These are phyloP conservation scores for Pocota personata DNA, from an alignment of 2,888 invertebrate genomes.

Conservation along the genomic window DNA sequence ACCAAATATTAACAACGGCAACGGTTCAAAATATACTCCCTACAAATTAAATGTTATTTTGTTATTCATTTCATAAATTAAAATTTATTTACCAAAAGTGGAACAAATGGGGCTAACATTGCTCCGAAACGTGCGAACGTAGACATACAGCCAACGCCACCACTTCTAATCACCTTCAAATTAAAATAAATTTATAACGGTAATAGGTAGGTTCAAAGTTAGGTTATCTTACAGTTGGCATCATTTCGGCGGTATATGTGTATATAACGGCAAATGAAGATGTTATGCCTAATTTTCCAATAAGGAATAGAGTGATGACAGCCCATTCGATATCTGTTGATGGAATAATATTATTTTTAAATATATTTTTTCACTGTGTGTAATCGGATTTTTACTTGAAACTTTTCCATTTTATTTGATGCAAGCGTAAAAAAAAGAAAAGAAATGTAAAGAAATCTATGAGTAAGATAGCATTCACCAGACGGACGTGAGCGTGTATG, in stretches of 20 bases:
- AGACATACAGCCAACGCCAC: slow-evolving; percentile 85
- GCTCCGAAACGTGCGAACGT: slow-evolving; percentile 86
- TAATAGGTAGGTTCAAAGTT: background rate
- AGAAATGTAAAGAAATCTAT: background rate
- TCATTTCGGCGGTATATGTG: slow-evolving; percentile 84
- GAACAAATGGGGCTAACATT: slow-evolving; percentile 86
- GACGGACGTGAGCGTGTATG: background rate
- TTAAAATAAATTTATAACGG: too few relatives aligned
- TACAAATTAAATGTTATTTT: slow-evolving; percentile 74
- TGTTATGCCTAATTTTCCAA: slow-evolving; percentile 87
- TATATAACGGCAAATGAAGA: slow-evolving; percentile 86
- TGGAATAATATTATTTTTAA: background rate
- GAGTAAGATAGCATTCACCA: background rate
- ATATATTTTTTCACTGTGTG: background rate
- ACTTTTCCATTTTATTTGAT: background rate
- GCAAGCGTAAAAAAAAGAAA: background rate
- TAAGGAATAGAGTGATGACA: slow-evolving; percentile 84
- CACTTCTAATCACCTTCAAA: slow-evolving; percentile 84
- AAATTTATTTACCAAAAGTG: slow-evolving; percentile 83
- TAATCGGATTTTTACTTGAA: background rate
- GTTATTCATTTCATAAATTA: background rate
- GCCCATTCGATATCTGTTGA: slow-evolving; percentile 83
- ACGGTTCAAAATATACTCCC: slow-evolving; percentile 83
- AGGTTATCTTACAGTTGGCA: slow-evolving; percentile 79
- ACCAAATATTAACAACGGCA: slow-evolving; percentile 85